phyloP scores from a whole-genome alignment of 2,113 vertebrate species.

The Climacteris rufus region DNA sequence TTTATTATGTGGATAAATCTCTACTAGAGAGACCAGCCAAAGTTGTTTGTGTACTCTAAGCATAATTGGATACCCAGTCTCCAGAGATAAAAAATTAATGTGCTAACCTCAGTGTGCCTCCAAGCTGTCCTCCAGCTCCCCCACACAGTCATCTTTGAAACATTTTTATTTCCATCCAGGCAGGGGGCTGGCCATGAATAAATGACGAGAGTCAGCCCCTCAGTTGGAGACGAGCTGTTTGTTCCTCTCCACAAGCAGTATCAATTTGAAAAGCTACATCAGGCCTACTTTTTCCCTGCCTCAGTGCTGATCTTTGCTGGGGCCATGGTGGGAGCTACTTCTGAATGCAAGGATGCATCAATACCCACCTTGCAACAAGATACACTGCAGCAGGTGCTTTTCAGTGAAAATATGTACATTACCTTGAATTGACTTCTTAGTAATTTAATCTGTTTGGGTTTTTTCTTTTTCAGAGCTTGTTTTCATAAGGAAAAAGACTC shows the following conservation, averaged over 20 bases:
- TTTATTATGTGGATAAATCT: conserved; percentile 50
- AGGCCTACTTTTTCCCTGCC: conserved; percentile 25
- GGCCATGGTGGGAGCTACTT: conserved; percentile 30
- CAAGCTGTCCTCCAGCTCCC: conserved; percentile 57
- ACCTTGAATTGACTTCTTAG: background rate
- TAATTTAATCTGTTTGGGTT: background rate
- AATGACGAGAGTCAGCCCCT: conserved; percentile 65
- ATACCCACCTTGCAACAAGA: background rate
- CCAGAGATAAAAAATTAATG: conserved; percentile 65
- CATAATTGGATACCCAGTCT: conserved; percentile 59
- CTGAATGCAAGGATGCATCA: conserved; percentile 37
- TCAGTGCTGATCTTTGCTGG: background rate
- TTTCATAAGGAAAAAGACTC: background rate
- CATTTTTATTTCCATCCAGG: conserved; percentile 65
- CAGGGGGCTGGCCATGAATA: conserved; percentile 65
- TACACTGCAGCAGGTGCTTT: conserved; percentile 17
- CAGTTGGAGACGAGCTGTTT: conserved; percentile 58
- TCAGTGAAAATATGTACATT: conserved; percentile 17
- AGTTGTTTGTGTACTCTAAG: conserved; percentile 48
- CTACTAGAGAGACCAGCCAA: conserved; percentile 26
- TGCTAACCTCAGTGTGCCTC: conserved; percentile 56
- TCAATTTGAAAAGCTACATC: conserved; percentile 58
- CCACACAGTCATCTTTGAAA: conserved; percentile 57
- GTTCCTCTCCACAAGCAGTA: conserved; percentile 60
- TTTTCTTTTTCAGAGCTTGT: background rate